Conservation (phyloP, 1,140 invertebrate genomes). For the Drosophila bocqueti region DNA sequence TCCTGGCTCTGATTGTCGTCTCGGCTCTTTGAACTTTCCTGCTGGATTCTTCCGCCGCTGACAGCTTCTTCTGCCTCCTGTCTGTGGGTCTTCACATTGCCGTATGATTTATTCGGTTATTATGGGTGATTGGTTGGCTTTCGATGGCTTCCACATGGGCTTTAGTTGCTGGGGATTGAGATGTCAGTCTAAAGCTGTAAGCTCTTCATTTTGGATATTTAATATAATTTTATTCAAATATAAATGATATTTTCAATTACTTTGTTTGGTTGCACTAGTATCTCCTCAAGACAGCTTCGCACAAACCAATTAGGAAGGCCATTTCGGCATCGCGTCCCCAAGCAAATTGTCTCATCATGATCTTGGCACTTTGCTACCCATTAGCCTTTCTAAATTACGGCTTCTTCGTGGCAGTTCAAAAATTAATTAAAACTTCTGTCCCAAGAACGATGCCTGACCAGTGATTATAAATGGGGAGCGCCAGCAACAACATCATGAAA, state of each 20-base stretch:
- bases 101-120: slow-evolving; percentile 49
- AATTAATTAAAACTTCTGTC: slow-evolving; percentile 73
- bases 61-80: slow-evolving; percentile 31
- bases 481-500: slow-evolving; percentile 17
- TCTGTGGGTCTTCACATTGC: slow-evolving; percentile 24
- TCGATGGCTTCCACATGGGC: slow-evolving; percentile 10
- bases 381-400: slow-evolving; percentile 49
- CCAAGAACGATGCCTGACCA: slow-evolving; percentile 44
- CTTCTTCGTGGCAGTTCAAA: slow-evolving; percentile 24
- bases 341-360: slow-evolving; percentile 50
- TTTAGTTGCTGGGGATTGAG: slow-evolving; percentile 15
- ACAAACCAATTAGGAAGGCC: slow-evolving; percentile 15
- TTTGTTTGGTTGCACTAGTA: slow-evolving; percentile 9
- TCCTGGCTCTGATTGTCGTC: slow-evolving; percentile 66
- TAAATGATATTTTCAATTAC: neutral
- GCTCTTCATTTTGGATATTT: neutral
- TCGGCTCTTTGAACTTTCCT: slow-evolving; percentile 66
- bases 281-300: neutral
- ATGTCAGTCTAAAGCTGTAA: slow-evolving; percentile 7
- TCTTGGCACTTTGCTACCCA: slow-evolving; percentile 54
- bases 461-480: slow-evolving; percentile 44
- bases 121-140: slow-evolving; percentile 35
- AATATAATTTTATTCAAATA: neutral
- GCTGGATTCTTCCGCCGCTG: slow-evolving; percentile 24
- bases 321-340: slow-evolving; percentile 8